A percentile compares a stretch with the other conserved stretches of the same genome.
Conservation (phyloP, 2,888 invertebrate species). For the Callosobruchus maculatus region DNA sequence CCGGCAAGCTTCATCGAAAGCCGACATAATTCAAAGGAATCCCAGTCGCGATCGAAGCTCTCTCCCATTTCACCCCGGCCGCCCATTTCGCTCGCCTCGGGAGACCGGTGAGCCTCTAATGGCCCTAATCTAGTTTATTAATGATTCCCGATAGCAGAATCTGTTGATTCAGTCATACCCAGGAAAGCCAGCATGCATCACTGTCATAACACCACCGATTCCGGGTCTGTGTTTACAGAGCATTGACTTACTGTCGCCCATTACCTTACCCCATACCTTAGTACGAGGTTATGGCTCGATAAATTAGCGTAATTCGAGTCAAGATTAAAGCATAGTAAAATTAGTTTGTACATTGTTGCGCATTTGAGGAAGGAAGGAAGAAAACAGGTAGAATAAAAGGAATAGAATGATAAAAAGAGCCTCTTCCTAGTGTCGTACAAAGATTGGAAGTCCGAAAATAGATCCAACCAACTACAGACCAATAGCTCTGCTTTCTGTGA, state of each 20-base stretch:
- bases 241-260: background rate
- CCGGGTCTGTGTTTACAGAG: background rate
- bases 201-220: background rate
- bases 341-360: too few species aligned
- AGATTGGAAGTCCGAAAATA: too few species aligned
- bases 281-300: background rate
- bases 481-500: too few species aligned
- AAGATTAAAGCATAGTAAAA: too few species aligned
- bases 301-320: background rate
- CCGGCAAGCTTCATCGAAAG: background rate
- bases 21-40: background rate
- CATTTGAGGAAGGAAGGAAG: too few species aligned
- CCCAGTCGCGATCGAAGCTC: background rate
- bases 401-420: too few species aligned
- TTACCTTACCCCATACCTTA: background rate
- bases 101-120: background rate
- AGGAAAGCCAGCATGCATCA: background rate
- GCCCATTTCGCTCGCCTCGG: background rate
- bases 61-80: background rate
- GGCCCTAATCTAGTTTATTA: background rate
- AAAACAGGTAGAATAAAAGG: too few species aligned
- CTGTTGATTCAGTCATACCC: background rate
- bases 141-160: background rate
- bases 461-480: too few species aligned
- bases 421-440: too few species aligned